Conservation (phyloP, 1,140 invertebrate species). For the Trypoxylus dichotomus region DNA sequence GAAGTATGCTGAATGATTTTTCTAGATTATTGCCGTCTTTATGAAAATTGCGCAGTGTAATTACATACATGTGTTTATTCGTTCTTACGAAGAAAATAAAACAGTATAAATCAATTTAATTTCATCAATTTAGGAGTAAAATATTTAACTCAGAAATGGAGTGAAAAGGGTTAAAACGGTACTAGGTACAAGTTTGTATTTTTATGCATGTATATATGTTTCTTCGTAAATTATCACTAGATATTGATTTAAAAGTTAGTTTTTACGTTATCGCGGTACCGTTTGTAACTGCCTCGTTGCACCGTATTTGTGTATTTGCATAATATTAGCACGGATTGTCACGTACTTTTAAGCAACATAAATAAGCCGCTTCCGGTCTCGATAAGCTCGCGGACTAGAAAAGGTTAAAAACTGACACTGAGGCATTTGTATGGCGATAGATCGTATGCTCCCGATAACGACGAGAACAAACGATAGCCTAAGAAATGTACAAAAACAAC, state of each 20-base stretch:
- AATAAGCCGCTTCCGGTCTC: slow-evolving; percentile 10
- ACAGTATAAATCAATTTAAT: too few species aligned
- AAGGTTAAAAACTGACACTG: slow-evolving; percentile 21
- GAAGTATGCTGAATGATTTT: too few species aligned
- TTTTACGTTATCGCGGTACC: background rate
- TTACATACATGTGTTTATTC: too few species aligned
- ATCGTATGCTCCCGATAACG: slow-evolving; percentile 11
- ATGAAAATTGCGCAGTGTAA: too few species aligned
- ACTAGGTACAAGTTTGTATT: too few species aligned
- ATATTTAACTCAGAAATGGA: too few species aligned
- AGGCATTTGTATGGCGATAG: slow-evolving; percentile 10
- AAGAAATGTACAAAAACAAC: slow-evolving; percentile 25
- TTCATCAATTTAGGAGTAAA: too few species aligned
- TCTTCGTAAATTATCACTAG: background rate
- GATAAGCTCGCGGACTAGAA: slow-evolving; percentile 9
- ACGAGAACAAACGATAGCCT: slow-evolving; percentile 25
- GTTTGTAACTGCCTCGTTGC: too few species aligned
- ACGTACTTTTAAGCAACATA: slow-evolving; percentile 12
- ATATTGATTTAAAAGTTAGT: background rate
- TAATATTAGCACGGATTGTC: slow-evolving; percentile 8
- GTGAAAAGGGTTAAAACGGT: too few species aligned
- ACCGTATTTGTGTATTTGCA: background rate
- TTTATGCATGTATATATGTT: too few species aligned
- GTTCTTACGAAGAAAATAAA: too few species aligned
- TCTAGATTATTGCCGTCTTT: too few species aligned